phyloP scores from a whole-genome alignment of 2,888 invertebrate genomes.

The Melanotus villosus region DNA sequence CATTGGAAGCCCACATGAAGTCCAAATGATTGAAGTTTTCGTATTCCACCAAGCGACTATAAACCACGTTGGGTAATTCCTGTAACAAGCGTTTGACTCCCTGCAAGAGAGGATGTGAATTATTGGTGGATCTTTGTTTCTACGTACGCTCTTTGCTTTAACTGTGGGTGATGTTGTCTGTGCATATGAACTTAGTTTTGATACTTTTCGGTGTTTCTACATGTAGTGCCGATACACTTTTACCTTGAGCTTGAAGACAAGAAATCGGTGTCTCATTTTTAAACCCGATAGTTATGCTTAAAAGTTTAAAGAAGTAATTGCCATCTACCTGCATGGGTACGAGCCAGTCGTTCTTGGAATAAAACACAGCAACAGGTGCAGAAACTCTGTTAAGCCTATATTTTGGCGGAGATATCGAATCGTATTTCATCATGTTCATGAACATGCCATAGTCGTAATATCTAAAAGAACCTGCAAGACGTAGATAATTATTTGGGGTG shows the following conservation, averaged over 20 bases:
- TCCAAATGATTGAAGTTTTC: constrained; percentile 39
- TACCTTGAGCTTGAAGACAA: no score
- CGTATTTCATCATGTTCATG: constrained; percentile 22
- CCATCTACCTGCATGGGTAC: constrained; percentile 7
- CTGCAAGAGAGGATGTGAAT: no score
- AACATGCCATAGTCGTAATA: constrained; percentile 29
- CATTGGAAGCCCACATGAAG: constrained; percentile 32
- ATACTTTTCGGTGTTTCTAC: no score
- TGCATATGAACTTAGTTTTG: no score
- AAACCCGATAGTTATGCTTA: no score
- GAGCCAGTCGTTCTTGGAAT: constrained; percentile 70
- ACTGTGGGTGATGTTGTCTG: no score
- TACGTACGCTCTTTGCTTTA: no score
- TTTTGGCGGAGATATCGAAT: constrained; percentile 14
- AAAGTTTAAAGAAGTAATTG: no score
- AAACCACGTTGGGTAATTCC: constrained; percentile 40
- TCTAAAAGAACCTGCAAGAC: constrained; percentile 33
- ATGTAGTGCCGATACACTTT: no score
- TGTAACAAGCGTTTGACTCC: constrained; percentile 35
- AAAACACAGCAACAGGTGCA: constrained; percentile 71
- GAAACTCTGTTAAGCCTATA: constrained; percentile 66
- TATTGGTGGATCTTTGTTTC: no score
- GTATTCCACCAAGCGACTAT: constrained; percentile 24
- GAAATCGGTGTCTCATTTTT: no score
- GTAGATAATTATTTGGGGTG: no score